Conservation (phyloP, 2,888 invertebrate species). For the Nezara viridula region DNA sequence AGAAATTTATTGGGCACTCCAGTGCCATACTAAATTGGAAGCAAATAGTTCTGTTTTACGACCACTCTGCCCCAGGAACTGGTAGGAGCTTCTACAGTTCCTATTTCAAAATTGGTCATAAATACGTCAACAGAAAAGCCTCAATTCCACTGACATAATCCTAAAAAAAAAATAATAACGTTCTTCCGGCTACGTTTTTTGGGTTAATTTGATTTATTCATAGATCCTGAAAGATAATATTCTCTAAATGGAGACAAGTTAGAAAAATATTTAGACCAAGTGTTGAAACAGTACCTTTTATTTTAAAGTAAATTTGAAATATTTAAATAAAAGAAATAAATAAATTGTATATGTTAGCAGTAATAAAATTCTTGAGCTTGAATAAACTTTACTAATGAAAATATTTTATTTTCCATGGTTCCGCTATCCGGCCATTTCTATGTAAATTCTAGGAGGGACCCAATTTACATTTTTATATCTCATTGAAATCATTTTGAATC, state of each 20-base stretch:
- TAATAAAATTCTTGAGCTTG: too few species aligned
- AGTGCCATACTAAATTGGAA: conserved; percentile 39
- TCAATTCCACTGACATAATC: background rate
- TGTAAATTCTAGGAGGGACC: too few species aligned
- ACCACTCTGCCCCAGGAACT: conserved; percentile 24
- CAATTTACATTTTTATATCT: too few species aligned
- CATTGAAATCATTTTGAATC: too few species aligned
- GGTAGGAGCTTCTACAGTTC: conserved; percentile 31
- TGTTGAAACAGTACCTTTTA: background rate
- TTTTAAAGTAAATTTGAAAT: background rate
- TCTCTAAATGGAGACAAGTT: too few species aligned
- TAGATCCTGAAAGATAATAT: background rate
- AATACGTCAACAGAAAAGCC: conserved; percentile 44
- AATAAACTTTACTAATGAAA: too few species aligned
- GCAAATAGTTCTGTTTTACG: conserved; percentile 40
- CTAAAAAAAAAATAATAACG: background rate
- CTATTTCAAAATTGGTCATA: conserved; percentile 43
- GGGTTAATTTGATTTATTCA: conserved; percentile 30
- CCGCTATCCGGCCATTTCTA: too few species aligned
- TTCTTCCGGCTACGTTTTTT: background rate
- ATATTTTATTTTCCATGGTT: too few species aligned
- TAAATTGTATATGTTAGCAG: too few species aligned
- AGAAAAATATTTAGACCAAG: background rate
- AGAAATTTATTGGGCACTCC: conserved; percentile 36
- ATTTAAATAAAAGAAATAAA: background rate